Evolutionary conservation across 2,888 invertebrate genomes (phyloP).

Genomic region (Cantharis lateralis): DNA sequence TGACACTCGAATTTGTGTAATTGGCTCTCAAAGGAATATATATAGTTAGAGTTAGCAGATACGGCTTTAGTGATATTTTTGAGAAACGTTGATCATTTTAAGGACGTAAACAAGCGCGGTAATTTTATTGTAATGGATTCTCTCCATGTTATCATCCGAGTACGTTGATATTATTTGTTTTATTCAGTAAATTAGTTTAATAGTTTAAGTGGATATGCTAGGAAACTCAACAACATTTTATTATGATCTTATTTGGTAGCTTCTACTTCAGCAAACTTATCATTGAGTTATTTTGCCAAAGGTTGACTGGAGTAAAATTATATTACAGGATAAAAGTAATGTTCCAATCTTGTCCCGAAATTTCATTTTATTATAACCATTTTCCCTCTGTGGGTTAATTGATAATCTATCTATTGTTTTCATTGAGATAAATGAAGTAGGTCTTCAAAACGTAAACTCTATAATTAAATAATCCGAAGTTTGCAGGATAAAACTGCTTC

Average conservation of each 20-base stretch:
- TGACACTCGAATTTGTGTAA: neutral
- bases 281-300: neutral
- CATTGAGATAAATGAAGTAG: neutral
- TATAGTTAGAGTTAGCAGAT: neutral
- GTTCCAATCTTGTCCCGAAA: neutral
- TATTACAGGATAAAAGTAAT: neutral
- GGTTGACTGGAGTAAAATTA: neutral
- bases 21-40: neutral
- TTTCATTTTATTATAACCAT: neutral
- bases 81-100: neutral
- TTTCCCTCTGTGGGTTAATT: neutral
- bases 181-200: neutral
- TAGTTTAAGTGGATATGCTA: constrained; percentile 3
- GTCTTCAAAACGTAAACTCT: neutral
- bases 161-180: neutral
- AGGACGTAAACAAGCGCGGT: neutral
- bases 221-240: neutral
- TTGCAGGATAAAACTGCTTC: neutral
- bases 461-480: neutral
- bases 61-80: neutral
- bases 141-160: constrained; percentile 3
- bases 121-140: constrained; percentile 13
- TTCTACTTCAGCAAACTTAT: neutral
- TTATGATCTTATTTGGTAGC: neutral
- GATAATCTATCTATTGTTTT: neutral